Conservation (phyloP, 2,888 invertebrate species). For the Abrostola triplasia region DNA sequence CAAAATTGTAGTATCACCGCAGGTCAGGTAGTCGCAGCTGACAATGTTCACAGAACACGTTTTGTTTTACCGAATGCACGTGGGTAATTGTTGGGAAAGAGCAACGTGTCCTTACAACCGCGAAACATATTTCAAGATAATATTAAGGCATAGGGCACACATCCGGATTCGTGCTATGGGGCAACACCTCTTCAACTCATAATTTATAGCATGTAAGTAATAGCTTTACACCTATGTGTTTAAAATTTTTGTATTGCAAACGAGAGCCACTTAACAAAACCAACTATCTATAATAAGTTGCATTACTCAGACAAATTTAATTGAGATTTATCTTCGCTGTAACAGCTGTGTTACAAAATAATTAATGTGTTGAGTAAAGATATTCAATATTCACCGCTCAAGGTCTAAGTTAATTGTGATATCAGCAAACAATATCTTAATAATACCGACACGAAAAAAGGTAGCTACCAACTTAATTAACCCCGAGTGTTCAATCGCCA, state of each 20-base stretch:
- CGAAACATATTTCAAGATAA: conserved; percentile 6
- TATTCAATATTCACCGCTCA: conserved; percentile 12
- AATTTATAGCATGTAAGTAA: background rate
- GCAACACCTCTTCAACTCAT: background rate
- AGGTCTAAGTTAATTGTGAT: conserved; percentile 28
- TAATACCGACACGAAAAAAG: conserved; percentile 1
- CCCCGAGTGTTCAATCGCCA: no score
- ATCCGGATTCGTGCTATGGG: background rate
- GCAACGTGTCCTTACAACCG: background rate
- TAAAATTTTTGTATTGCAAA: background rate
- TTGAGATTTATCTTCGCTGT: background rate
- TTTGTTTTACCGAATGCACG: conserved; percentile 30
- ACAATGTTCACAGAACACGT: conserved; percentile 43
- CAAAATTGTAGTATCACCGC: conserved; percentile 79
- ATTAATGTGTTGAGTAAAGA: conserved; percentile 3
- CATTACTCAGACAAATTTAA: conserved; percentile 1
- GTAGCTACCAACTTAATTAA: conserved; percentile 1
- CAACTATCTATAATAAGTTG: background rate
- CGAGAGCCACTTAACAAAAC: background rate
- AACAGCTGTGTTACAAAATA: background rate
- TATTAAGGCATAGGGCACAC: background rate
- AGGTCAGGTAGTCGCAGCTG: conserved; percentile 74
- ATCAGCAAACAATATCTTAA: conserved; percentile 22
- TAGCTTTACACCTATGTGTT: background rate
- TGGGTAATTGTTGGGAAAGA: conserved; percentile 36